Percentiles rank a stretch among this genome's conserved stretches.
These are phyloP conservation scores for Orbicella faveolata DNA, from an alignment of 64 coral and sea anemone genomes.

Conservation along the genomic window DNA sequence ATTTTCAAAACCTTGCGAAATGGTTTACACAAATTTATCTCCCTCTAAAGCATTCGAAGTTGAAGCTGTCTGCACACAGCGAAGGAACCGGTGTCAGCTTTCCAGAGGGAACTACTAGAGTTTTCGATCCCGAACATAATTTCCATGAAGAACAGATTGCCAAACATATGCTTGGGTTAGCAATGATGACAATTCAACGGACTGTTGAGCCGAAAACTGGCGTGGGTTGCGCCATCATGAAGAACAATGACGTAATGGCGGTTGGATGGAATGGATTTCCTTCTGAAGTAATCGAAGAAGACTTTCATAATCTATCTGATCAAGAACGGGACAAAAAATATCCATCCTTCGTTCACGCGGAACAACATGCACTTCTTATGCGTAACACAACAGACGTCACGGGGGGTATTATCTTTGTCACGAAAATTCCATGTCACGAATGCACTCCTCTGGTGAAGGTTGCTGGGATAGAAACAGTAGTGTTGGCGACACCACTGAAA, in stretches of 20 bases:
- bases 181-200: neutral
- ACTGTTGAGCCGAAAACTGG: constrained; percentile 39
- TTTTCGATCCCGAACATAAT: constrained; percentile 9
- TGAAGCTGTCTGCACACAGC: neutral
- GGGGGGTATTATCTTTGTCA: constrained; percentile 9
- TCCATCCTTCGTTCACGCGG: constrained; percentile 27
- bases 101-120: neutral
- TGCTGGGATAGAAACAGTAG: constrained; percentile 19
- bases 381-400: neutral
- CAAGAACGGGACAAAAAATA: constrained; percentile 23
- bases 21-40: constrained; percentile 21
- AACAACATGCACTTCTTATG: constrained; percentile 35
- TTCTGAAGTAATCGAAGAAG: constrained; percentile 3
- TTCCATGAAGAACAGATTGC: neutral
- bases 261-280: constrained; percentile 34
- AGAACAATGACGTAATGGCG: neutral
- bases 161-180: constrained; percentile 21
- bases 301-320: constrained; percentile 21
- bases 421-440: constrained; percentile 26
- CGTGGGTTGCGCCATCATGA: constrained; percentile 23
- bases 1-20: constrained; percentile 17
- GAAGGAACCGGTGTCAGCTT: neutral
- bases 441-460: constrained; percentile 28
- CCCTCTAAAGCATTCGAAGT: constrained; percentile 4
- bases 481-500: constrained; percentile 17